Evolutionary conservation across 2,888 invertebrate genomes (phyloP).

Genomic region (Leptothorax acervorum): DNA sequence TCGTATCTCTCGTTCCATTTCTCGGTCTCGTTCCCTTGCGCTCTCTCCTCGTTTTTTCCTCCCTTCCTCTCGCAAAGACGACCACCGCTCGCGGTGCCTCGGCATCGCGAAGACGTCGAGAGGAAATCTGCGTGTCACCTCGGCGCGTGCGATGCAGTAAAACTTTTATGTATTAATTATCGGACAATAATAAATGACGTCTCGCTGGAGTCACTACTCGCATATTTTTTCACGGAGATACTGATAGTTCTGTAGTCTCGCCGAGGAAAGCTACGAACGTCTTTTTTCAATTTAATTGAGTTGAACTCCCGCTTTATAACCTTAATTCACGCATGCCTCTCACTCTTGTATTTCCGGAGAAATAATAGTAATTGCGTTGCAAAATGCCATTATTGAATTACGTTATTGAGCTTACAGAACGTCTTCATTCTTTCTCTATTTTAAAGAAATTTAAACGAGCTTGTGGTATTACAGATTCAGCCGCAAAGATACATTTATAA

Average conservation of each 20-base stretch:
- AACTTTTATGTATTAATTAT: conserved; percentile 82
- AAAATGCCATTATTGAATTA: conserved; percentile 7
- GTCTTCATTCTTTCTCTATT: neutral
- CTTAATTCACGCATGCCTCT: neutral
- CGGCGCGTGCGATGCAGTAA: conserved; percentile 72
- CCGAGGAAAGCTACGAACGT: neutral
- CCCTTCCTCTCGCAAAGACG: conserved; percentile 5
- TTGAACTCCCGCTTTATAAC: neutral
- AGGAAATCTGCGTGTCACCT: conserved; percentile 57
- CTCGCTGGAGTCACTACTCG: conserved; percentile 52
- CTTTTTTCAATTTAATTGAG: conserved; percentile 9
- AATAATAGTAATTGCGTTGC: neutral
- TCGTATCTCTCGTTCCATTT: conserved; percentile 34
- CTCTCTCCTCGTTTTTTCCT: conserved; percentile 2
- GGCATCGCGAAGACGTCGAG: conserved; percentile 10
- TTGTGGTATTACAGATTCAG: neutral
- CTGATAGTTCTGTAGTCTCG: neutral
- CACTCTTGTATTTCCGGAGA: neutral
- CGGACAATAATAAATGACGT: conserved; percentile 81
- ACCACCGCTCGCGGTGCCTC: conserved; percentile 1
- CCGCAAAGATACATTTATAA: neutral
- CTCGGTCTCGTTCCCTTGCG: conserved; percentile 6
- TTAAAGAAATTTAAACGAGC: neutral
- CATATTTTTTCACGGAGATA: neutral
- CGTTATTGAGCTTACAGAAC: neutral